A percentile compares a stretch with the other conserved stretches of the same genome.
These are phyloP conservation scores for Alfaro cultratus DNA, from an alignment of 2,797 vertebrate species.

Conservation along the genomic window DNA sequence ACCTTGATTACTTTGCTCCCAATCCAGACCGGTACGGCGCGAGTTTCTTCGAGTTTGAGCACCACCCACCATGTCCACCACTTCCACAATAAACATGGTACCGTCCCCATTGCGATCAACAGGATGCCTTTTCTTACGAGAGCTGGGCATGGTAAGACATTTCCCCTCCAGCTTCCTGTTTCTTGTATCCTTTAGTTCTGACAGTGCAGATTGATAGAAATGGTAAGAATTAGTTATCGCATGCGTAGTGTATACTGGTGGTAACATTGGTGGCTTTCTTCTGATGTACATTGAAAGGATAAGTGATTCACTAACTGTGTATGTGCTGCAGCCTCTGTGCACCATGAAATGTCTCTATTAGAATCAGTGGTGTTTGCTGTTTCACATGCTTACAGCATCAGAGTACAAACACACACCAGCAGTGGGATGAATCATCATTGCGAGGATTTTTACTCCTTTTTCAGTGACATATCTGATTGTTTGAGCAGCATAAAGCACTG, in stretches of 20 bases:
- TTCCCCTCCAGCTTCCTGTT: slow-evolving; percentile 22
- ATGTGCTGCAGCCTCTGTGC: slow-evolving; percentile 57
- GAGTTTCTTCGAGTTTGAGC: slow-evolving; percentile 93
- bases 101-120: slow-evolving; percentile 95
- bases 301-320: slow-evolving; percentile 36
- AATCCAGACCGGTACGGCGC: slow-evolving; percentile 86
- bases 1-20: slow-evolving; percentile 81
- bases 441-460: slow-evolving; percentile 41
- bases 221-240: slow-evolving; percentile 6
- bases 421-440: slow-evolving; percentile 44
- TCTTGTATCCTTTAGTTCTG: slow-evolving; percentile 15
- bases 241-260: slow-evolving; percentile 1
- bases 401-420: slow-evolving; percentile 38
- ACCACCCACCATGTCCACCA: slow-evolving; percentile 96
- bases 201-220: slow-evolving; percentile 6
- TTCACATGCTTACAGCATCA: slow-evolving; percentile 29
- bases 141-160: slow-evolving; percentile 91
- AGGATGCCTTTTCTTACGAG: slow-evolving; percentile 95
- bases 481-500: slow-evolving; percentile 28
- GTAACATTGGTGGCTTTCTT: slow-evolving; percentile 11
- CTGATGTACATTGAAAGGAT: slow-evolving; percentile 37
- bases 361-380: slow-evolving; percentile 44
- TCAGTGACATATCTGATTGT: slow-evolving; percentile 36
- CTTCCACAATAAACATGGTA: slow-evolving; percentile 96
- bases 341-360: slow-evolving; percentile 56